Evolutionary conservation across 1,140 invertebrate species (phyloP), one percentile per base, ranked within the genome.

Genomic region (Pachyrhynchus sulphureomaculatus): DNA sequence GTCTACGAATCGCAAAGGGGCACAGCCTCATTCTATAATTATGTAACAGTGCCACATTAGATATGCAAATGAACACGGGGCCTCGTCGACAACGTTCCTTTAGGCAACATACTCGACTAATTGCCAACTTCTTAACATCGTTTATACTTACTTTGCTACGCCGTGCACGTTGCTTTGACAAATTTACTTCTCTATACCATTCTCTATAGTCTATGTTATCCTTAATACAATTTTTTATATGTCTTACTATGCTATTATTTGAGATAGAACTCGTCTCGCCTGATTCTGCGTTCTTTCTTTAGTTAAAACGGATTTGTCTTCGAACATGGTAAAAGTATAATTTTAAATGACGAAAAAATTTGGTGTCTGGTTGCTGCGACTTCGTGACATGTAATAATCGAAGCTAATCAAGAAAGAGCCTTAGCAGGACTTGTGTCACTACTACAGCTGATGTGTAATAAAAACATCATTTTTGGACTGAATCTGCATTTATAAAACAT

Each of bases 101-200:
- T 66, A 71, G 68, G 68, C 72, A 67, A 69, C 72, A 73, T 65
- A 70, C 69, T 69, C 68, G 70, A 73, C 73, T 75, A 75, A 75
- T 75, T 75, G 73, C 71, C 73, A 75, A 75, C 73, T 75, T 75
- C 73, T 75, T 75, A 75, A 75, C 73, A 70, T 75, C 74, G 74
- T 74, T 75, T 75, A 75, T 74, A 75, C 73, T 73, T 75, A 75
- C 73, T 75, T 73, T 73, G 68, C 71, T 65, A 74, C 62, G 68
- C 72, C 52, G 69, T 67, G 73, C 73, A 74, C 73, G 73, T 74
- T 72, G 69, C 73, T 75, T 75, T 75, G 73, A 75, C 71, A 75
- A 72, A 72, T 73, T 73, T 68, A 73, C 70, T 75, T 71, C 66
- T 66, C 66, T 68, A 68, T 65, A 66, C 39, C 36, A 44, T 59